phyloP scores from a whole-genome alignment of 2,113 vertebrate species.

The Stigmatopora nigra region DNA sequence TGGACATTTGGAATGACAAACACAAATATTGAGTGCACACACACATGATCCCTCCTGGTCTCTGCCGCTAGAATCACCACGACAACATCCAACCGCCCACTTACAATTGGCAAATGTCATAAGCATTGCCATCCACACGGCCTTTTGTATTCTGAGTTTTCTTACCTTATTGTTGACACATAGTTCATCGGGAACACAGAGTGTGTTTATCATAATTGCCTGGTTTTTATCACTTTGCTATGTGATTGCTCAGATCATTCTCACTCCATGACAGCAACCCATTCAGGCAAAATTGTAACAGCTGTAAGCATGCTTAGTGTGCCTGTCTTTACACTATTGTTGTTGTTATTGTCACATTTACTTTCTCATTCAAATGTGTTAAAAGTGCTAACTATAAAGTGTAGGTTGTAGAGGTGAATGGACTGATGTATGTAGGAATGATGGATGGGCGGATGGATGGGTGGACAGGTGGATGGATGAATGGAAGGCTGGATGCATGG shows the following conservation, averaged over 20 bases:
- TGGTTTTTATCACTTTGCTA: slow-evolving; percentile 64
- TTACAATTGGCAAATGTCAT: slow-evolving; percentile 61
- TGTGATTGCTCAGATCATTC: slow-evolving; percentile 55
- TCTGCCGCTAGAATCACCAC: slow-evolving; percentile 11
- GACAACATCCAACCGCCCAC: slow-evolving; percentile 25
- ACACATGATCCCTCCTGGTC: slow-evolving; percentile 6
- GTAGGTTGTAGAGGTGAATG: no score
- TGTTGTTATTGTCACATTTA: slow-evolving; percentile 2
- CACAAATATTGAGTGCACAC: slow-evolving; percentile 59
- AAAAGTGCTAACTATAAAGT: no score
- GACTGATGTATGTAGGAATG: no score
- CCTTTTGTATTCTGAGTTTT: slow-evolving; percentile 60
- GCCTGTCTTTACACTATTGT: slow-evolving; percentile 22
- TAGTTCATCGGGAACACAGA: slow-evolving; percentile 54
- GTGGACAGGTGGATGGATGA: no score
- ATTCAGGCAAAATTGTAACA: slow-evolving; percentile 52
- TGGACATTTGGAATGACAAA: slow-evolving; percentile 64
- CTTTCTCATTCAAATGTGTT: no score
- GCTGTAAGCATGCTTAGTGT: slow-evolving; percentile 26
- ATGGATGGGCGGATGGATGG: no score
- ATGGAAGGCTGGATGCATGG: no score
- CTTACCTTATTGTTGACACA: slow-evolving; percentile 59
- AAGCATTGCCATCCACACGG: slow-evolving; percentile 68
- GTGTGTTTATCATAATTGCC: slow-evolving; percentile 64
- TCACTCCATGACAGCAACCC: slow-evolving; percentile 48